These are phyloP conservation scores for Acyrthosiphon pisum DNA, from an alignment of 1,140 invertebrate genomes.

Conservation along the genomic window DNA sequence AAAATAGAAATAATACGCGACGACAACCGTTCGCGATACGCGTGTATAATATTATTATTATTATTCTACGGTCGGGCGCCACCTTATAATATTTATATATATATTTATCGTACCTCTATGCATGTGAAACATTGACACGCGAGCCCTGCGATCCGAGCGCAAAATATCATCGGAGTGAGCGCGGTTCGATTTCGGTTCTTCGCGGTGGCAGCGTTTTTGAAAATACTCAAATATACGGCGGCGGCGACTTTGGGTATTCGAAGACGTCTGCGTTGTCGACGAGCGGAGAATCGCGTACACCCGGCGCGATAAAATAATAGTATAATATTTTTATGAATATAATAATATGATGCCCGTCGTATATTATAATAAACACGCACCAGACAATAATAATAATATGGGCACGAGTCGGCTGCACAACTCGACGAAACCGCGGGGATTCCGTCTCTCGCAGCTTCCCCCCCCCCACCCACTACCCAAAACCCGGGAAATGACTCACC, in stretches of 20 bases:
- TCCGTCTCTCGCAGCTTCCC: not conserved
- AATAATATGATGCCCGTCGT: not conserved
- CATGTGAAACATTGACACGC: not conserved
- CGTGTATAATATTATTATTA: not conserved
- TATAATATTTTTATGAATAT: not conserved
- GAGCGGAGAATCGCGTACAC: not conserved
- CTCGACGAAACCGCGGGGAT: conserved; percentile 32
- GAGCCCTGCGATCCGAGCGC: not conserved
- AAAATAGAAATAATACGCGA: not conserved
- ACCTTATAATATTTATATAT: not conserved
- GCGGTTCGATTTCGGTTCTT: not conserved
- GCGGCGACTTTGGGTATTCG: not conserved
- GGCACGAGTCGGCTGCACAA: not conserved
- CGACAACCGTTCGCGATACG: not conserved
- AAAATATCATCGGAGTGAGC: too few species aligned
- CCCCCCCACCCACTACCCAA: not conserved
- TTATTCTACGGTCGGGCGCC: not conserved
- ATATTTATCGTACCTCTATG: not conserved
- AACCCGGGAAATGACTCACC: conserved; percentile 21
- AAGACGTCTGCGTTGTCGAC: not conserved
- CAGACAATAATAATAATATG: conserved; percentile 21
- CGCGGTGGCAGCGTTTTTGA: not conserved
- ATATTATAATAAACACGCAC: not conserved
- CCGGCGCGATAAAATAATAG: not conserved
- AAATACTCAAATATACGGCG: not conserved